Evolutionary conservation across 2,113 vertebrate species (phyloP).

Genomic region (Eulacestoma nigropectus): DNA sequence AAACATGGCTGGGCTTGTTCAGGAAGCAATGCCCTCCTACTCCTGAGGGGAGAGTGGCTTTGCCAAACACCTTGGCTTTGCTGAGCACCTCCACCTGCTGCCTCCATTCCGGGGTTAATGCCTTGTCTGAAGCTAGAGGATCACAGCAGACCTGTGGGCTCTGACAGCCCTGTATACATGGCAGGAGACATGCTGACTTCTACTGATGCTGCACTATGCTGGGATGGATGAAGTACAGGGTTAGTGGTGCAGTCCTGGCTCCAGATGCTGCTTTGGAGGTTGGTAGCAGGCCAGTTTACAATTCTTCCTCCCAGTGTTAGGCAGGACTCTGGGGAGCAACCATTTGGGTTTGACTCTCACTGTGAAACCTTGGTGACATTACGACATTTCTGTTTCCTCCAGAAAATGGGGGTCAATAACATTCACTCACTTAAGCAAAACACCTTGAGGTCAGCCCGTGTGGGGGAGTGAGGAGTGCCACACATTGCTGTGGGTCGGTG

Average conservation of each 20-base stretch:
- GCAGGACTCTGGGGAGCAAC: background rate
- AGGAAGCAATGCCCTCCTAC: background rate
- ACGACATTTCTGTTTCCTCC: rapidly evolving
- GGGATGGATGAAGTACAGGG: background rate
- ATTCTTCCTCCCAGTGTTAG: rapidly evolving
- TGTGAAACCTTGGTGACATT: background rate
- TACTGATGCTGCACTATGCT: background rate
- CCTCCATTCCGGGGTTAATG: background rate
- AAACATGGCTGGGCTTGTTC: background rate
- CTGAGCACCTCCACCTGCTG: background rate
- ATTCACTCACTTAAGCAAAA: background rate
- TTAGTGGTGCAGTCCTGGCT: background rate
- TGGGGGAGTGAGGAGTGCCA: background rate
- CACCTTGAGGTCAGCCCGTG: background rate
- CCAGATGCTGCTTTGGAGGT: background rate
- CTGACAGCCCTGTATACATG: background rate
- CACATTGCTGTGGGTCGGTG: background rate
- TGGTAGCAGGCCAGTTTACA: background rate
- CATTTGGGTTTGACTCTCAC: background rate
- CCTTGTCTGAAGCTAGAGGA: background rate
- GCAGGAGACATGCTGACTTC: background rate
- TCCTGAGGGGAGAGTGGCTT: background rate
- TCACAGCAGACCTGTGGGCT: background rate
- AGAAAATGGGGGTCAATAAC: background rate
- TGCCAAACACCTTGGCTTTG: background rate